Evolutionary conservation across 2,888 invertebrate species (phyloP), one percentile per base, ranked within the genome.

Genomic region (Ophion costatus): DNA sequence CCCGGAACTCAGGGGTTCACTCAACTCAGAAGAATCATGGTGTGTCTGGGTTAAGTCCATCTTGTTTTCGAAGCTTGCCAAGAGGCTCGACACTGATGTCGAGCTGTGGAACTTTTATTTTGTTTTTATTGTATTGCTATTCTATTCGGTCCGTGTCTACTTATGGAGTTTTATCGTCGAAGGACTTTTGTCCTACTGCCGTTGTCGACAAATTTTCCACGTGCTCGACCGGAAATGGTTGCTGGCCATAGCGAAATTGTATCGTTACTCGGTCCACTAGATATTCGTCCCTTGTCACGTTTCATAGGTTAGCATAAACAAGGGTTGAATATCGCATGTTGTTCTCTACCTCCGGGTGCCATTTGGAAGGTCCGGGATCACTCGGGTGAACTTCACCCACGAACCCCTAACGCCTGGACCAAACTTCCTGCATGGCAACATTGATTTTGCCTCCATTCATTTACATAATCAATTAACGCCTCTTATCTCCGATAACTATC

Each of bases 261-360:
- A 77, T 78, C 71, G 57, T 20, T 57, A 45, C 61, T 63, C 80
- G 70, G 67, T 61, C 20, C 73, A 66, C 45, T 74, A 24, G 66
- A 63, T 42, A 61, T 74, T 85, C 73, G 29, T 77, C 69, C 76
- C 73, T 57, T 70, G 80, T 82, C 73, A 70, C 74, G 82, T 77
- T 80, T 78, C 82, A 63, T 56, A 64, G 74, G 59, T 33, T 61
- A 74, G 45, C 69, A 51, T 71, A 66, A 76, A 80, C 74, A 80
- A 78, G 80, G 80, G 74, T 22, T 80, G 85, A 78, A 80, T 80
- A 77, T 74, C 78, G 69, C 45, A 77, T 80, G 38, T n/a, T 9
- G 11, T 70, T 61, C 64, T 38, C 56, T 9, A 57, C 70, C 38
- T 24, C 4, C 10, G 56, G 69, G 76, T 64, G 51, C 64, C 70